Evolutionary conservation across 30 jellyfish, hydroid and myxozoan species (phyloP).

Genomic region (Hydractinia symbiolongicarpus): DNA sequence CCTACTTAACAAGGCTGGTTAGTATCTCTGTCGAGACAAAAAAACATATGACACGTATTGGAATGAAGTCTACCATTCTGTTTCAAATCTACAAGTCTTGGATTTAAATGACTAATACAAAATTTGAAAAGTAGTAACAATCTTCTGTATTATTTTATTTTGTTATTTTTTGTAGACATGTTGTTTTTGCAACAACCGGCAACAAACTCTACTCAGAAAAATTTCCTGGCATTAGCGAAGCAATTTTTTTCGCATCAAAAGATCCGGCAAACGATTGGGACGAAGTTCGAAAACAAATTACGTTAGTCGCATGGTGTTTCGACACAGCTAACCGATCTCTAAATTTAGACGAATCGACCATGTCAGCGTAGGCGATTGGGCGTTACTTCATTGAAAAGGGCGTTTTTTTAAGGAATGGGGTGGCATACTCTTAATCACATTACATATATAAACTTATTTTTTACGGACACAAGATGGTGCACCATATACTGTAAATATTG

Average conservation of each 20-base stretch:
- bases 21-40: too few species aligned
- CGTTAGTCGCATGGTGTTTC: slow-evolving; percentile 33
- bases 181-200: slow-evolving; percentile 54
- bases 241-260: slow-evolving; percentile 45
- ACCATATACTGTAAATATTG: too few species aligned
- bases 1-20: too few species aligned
- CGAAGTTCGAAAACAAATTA: slow-evolving; percentile 45
- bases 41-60: too few species aligned
- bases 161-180: slow-evolving; percentile 46
- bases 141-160: neutral
- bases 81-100: too few species aligned
- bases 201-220: slow-evolving; percentile 37
- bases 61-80: too few species aligned
- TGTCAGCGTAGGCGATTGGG: neutral
- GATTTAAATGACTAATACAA: too few species aligned
- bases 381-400: too few species aligned
- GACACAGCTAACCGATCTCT: slow-evolving; percentile 33
- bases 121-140: neutral
- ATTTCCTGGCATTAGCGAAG: slow-evolving; percentile 71
- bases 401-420: too few species aligned
- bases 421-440: too few species aligned
- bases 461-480: too few species aligned
- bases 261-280: slow-evolving; percentile 65
- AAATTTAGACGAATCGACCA: slow-evolving; percentile 17
- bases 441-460: too few species aligned